Conservation (phyloP, 2,113 vertebrate genomes). For the Butastur rufipennis region DNA sequence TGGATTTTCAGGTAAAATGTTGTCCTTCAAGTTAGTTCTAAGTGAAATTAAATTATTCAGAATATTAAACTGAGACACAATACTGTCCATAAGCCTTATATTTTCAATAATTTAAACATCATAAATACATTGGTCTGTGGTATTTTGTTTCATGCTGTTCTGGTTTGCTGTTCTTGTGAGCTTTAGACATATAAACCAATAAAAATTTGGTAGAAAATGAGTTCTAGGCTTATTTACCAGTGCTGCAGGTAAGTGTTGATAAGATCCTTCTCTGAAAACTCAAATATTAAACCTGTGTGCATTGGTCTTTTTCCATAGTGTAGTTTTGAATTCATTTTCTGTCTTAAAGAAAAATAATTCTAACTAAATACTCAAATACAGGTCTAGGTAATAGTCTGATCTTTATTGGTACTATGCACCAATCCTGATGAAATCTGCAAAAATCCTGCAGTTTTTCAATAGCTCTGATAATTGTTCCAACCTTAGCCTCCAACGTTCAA, state of each 20-base stretch:
- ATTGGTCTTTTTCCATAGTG: background rate
- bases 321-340: background rate
- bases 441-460: background rate
- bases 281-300: background rate
- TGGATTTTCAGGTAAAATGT: background rate
- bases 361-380: background rate
- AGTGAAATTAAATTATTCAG: background rate
- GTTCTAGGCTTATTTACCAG: background rate
- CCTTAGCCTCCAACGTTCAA: background rate
- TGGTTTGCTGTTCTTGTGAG: background rate
- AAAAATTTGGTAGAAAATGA: background rate
- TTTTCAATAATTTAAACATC: background rate
- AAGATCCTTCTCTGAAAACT: background rate
- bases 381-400: background rate
- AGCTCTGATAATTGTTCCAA: background rate
- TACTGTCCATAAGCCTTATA: background rate
- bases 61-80: background rate
- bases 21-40: background rate
- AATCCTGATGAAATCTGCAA: background rate
- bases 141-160: background rate
- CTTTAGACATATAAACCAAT: background rate
- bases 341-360: background rate
- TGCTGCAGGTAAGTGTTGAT: background rate
- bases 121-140: background rate
- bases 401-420: background rate